These are phyloP conservation scores for Percopsis omiscomaycus DNA, from an alignment of 2,797 vertebrate genomes.

Conservation along the genomic window DNA sequence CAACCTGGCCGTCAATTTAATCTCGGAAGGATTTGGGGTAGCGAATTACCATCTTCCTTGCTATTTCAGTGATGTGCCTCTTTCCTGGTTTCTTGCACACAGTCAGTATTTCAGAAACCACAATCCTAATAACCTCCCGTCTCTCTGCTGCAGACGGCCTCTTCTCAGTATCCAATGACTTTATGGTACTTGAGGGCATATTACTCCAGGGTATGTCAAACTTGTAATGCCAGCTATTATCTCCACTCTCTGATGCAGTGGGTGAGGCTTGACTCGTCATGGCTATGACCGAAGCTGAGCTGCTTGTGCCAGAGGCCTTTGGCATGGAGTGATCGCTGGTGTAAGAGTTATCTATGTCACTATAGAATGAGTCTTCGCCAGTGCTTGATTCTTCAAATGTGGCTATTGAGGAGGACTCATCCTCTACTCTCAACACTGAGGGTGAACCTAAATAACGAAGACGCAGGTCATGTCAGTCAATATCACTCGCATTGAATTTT, in stretches of 20 bases:
- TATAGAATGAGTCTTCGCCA: conserved; percentile 26
- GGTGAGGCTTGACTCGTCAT: no score
- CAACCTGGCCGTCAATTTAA: conserved; percentile 32
- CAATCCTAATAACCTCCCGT: conserved; percentile 27
- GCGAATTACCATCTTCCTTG: conserved; percentile 6
- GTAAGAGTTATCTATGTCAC: conserved; percentile 10
- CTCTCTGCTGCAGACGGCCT: conserved; percentile 29
- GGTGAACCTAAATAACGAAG: conserved; percentile 26
- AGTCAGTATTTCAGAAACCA: conserved; percentile 18
- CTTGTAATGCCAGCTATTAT: conserved; percentile 16
- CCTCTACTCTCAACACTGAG: conserved; percentile 21
- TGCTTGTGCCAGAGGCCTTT: not conserved
- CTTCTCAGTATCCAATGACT: conserved; percentile 7
- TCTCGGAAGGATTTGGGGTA: conserved; percentile 34
- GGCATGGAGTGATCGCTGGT: not conserved
- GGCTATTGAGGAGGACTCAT: conserved; percentile 29
- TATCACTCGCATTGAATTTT: conserved; percentile 14
- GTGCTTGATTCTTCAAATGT: conserved; percentile 14
- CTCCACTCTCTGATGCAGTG: conserved; percentile 5
- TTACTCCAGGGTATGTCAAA: conserved; percentile 10
- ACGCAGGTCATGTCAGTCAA: conserved; percentile 13
- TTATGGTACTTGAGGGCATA: not conserved
- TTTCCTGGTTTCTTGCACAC: conserved; percentile 29
- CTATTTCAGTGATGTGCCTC: conserved; percentile 16
- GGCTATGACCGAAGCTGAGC: not conserved